Percentiles rank a stretch among this genome's conserved stretches.
Evolutionary conservation across 2,797 vertebrate species (phyloP).

Genomic region (Dipus sagitta): DNA sequence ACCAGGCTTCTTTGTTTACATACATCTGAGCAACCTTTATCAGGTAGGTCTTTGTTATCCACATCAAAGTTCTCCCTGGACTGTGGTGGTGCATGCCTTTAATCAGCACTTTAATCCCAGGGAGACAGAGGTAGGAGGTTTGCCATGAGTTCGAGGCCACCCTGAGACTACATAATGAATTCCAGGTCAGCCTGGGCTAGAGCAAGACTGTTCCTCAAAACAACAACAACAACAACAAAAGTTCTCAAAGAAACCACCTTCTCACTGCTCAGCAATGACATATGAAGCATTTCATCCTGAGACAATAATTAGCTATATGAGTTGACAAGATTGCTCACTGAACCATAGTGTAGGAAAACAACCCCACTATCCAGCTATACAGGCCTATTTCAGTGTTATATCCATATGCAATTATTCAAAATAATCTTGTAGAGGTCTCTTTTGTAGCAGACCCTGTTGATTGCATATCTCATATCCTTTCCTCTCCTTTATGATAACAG

Average conservation of each 20-base stretch:
- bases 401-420: constrained; percentile 29
- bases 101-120: too few relatives aligned
- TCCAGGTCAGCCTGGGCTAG: too few relatives aligned
- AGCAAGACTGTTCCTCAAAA: too few relatives aligned
- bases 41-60: constrained; percentile 33
- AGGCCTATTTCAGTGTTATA: constrained; percentile 3
- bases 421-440: constrained; percentile 31
- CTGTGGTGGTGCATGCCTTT: too few relatives aligned
- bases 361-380: background rate
- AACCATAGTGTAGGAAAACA: background rate
- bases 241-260: background rate
- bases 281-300: constrained; percentile 52
- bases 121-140: too few relatives aligned
- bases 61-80: constrained; percentile 28
- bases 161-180: too few relatives aligned
- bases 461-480: background rate
- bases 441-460: background rate
- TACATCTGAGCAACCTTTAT: constrained; percentile 27
- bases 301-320: constrained; percentile 24
- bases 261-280: constrained; percentile 23
- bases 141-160: too few relatives aligned
- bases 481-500: background rate
- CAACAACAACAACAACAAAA: too few relatives aligned
- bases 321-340: background rate
- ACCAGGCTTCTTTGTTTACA: background rate